These are phyloP conservation scores for Nasonia oneida DNA, from an alignment of 2,888 invertebrate genomes.

Conservation along the genomic window DNA sequence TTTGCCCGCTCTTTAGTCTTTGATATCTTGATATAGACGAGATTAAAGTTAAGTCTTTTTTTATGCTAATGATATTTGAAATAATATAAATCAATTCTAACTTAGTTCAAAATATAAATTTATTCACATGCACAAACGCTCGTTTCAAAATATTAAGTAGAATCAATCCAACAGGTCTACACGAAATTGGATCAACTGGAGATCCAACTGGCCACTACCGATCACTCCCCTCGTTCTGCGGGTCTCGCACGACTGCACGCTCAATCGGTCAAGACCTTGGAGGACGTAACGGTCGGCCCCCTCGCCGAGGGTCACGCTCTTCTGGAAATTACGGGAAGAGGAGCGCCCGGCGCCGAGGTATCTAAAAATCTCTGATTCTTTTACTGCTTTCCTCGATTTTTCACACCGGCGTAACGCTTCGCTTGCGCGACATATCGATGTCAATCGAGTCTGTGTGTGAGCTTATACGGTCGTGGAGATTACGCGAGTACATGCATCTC, in stretches of 20 bases:
- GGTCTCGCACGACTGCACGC: constrained; percentile 85
- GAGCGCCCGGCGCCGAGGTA: constrained; percentile 83
- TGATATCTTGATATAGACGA: too few relatives aligned
- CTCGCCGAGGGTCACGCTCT: constrained; percentile 87
- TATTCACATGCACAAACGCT: background rate
- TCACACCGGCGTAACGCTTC: background rate
- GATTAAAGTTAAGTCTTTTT: too few relatives aligned
- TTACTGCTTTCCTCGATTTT: constrained; percentile 6
- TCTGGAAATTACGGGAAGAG: constrained; percentile 84
- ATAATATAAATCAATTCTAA: too few relatives aligned
- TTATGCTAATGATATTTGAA: too few relatives aligned
- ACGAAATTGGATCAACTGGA: constrained; percentile 88
- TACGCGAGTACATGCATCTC: background rate
- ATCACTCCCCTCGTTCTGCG: constrained; percentile 84
- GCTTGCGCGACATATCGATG: constrained; percentile 3
- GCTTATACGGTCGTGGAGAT: background rate
- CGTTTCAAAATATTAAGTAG: background rate
- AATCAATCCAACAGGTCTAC: constrained; percentile 81
- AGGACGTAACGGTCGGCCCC: constrained; percentile 85
- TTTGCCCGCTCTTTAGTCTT: too few relatives aligned
- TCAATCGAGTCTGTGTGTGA: background rate
- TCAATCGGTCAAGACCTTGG: constrained; percentile 84
- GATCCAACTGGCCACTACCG: constrained; percentile 85
- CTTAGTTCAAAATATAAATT: background rate
- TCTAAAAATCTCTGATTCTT: constrained; percentile 16